Percentiles rank a stretch among this genome's conserved stretches.
phyloP scores from a whole-genome alignment of 2,797 vertebrate species.

The Crenuchus spilurus region DNA sequence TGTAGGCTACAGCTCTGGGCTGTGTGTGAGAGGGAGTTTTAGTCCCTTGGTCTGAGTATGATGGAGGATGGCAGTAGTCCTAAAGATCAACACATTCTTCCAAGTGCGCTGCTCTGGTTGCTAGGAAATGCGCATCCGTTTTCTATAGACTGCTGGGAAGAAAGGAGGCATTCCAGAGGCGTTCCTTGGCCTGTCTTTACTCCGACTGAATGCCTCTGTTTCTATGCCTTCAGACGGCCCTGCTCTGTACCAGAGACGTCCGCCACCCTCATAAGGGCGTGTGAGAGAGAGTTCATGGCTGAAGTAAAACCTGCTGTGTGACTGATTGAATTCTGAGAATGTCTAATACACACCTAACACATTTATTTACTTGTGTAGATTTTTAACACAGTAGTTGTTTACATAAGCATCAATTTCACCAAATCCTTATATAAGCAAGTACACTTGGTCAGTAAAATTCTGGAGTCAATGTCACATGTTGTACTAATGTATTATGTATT shows the following conservation, averaged over 20 bases:
- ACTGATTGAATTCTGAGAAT: no score
- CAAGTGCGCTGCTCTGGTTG: slow-evolving; percentile 69
- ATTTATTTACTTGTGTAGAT: no score
- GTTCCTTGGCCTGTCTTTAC: slow-evolving; percentile 56
- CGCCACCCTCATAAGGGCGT: neutral
- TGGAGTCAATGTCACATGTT: no score
- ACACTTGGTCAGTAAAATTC: no score
- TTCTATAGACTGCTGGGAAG: slow-evolving; percentile 75
- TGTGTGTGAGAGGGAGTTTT: slow-evolving; percentile 38
- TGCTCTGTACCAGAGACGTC: slow-evolving; percentile 62
- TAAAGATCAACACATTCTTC: slow-evolving; percentile 77
- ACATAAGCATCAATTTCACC: no score
- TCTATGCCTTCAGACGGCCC: slow-evolving; percentile 78
- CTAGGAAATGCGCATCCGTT: slow-evolving; percentile 77
- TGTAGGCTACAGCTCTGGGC: slow-evolving; percentile 41
- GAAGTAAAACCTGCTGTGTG: slow-evolving; percentile 1
- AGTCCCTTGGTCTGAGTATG: slow-evolving; percentile 42
- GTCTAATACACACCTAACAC: no score
- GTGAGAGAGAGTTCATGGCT: neutral
- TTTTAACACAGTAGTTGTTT: no score
- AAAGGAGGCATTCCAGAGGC: slow-evolving; percentile 58
- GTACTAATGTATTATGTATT: no score
- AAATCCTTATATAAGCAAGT: no score
- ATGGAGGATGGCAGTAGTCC: slow-evolving; percentile 64
- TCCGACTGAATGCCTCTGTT: slow-evolving; percentile 68